Conservation (phyloP, 2,797 vertebrate species). For the Sorex maritimensis region DNA sequence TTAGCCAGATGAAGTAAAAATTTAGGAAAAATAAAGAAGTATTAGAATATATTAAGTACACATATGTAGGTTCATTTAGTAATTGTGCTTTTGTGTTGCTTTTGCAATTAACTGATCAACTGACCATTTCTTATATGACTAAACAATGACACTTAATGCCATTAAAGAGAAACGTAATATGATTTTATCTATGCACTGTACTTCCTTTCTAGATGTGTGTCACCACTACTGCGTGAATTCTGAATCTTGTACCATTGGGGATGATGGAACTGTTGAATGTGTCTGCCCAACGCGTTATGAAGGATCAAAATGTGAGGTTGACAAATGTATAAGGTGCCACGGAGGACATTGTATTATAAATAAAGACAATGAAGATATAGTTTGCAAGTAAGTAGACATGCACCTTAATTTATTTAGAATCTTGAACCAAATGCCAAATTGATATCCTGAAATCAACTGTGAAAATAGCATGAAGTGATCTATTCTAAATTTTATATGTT, state of each 20-base stretch:
- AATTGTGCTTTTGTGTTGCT: not conserved
- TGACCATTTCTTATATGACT: not conserved
- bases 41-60: not conserved
- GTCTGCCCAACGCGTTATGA: constrained; percentile 96
- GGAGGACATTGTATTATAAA: constrained; percentile 96
- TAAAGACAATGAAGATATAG: constrained; percentile 94
- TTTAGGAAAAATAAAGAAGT: not conserved
- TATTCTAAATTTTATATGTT: constrained; percentile 9
- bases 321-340: constrained; percentile 96
- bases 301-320: constrained; percentile 96
- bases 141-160: not conserved
- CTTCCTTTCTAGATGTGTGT: constrained; percentile 89
- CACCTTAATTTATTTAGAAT: constrained; percentile 43
- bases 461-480: constrained; percentile 3
- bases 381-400: constrained; percentile 97
- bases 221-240: constrained; percentile 99
- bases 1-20: constrained; percentile 26
- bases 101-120: not conserved
- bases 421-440: not conserved
- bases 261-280: constrained; percentile 96
- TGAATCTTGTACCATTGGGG: constrained; percentile 96
- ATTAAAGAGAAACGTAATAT: not conserved
- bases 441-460: not conserved
- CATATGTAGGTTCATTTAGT: not conserved
- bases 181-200: not conserved